Evolutionary conservation across 2,888 invertebrate species (phyloP), one percentile per base, ranked within the genome.

Genomic region (Apamea crenata): DNA sequence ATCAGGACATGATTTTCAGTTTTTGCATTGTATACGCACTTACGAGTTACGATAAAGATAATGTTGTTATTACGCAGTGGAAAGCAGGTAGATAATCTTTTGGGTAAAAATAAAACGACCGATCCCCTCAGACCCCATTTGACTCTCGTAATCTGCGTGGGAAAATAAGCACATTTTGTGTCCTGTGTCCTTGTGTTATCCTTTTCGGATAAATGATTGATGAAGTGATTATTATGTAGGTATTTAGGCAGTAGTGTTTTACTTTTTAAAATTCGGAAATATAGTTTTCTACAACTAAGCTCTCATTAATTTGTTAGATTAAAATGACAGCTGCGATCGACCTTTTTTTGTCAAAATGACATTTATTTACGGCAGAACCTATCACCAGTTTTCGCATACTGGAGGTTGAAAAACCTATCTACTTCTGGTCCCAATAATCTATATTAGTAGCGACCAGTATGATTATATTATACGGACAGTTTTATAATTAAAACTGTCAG

Each of bases 91-190:
- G 61, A 56, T 82, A 56, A 75, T 75, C 47, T 32, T 32, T 61
- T 74, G 59, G 44, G 12, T 40, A 59, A 25, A 10, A 59, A 67
- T 50, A 36, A 63, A 77, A 32, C 44, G 29, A 7, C 18, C 36
- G 16, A 8, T 61, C 40, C 40, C 63, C 16, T n/a, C 69, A 50
- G 14, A 21, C n/a, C 44, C n/a, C 18, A 16, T 32, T 76, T 82
- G 70, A 70, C 66, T 71, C 50, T 66, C 36, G 25, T 76, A 65
- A 82, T 76, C 47, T 53, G n/a, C 25, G 59, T 82, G 70, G 61
- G 71, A 82, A 63, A 32, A 61, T 72, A 29, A 56, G 1, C 77
- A 76, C 53, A 56, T 70, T 82, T 75, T 75, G 8, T 50, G n/a
- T 21, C 2, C 68, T 8, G 40, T 7, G 40, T 40, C 40, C 40